phyloP scores from a whole-genome alignment of 2,113 vertebrate species.

The Myanophis thanlyinensis region DNA sequence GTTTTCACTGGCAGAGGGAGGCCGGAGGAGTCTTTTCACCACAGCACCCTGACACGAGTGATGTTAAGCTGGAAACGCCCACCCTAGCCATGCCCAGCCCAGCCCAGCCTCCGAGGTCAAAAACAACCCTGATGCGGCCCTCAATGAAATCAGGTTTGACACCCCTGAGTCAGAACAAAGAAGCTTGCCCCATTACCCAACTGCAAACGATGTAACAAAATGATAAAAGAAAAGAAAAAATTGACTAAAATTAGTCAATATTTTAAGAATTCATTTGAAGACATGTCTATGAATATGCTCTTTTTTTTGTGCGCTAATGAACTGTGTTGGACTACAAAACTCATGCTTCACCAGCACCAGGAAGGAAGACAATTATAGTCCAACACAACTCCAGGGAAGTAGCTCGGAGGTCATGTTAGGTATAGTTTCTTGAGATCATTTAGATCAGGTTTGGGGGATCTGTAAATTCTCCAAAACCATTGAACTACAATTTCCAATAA shows the following conservation, averaged over 20 bases:
- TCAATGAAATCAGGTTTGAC: too few relatives aligned
- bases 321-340: neutral
- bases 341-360: neutral
- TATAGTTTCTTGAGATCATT: neutral
- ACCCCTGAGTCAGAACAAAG: slow-evolving; percentile 34
- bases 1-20: too few relatives aligned
- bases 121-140: too few relatives aligned
- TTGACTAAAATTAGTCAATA: neutral
- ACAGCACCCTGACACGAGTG: too few relatives aligned
- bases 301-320: neutral
- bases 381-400: neutral
- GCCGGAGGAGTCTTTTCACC: too few relatives aligned
- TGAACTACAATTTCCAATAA: neutral
- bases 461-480: neutral
- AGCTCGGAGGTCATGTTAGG: neutral
- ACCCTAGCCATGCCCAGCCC: too few relatives aligned
- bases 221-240: neutral
- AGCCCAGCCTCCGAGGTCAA: too few relatives aligned
- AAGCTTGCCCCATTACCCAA: neutral
- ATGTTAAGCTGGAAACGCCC: too few relatives aligned
- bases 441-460: neutral
- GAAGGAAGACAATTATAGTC: neutral
- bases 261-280: neutral
- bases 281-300: neutral
- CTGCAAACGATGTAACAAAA: slow-evolving; percentile 20